phyloP scores from a whole-genome alignment of 2,888 invertebrate species.

The Lycaena phlaeas region DNA sequence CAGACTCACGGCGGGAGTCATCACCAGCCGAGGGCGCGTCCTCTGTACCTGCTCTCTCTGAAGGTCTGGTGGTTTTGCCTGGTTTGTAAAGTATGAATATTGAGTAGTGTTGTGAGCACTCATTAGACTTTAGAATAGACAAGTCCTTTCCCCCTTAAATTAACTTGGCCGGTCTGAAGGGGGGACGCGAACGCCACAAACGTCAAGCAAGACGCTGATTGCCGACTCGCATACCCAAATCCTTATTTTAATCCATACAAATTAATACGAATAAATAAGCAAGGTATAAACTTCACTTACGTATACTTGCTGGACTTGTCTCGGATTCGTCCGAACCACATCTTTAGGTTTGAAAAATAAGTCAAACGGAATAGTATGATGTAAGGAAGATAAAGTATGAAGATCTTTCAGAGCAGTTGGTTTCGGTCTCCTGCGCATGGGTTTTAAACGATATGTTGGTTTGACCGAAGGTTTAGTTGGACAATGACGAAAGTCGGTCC shows the following conservation, averaged over 20 bases:
- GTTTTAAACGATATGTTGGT: conserved; percentile 22
- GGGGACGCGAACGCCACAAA: too few species aligned
- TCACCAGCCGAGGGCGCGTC: conserved; percentile 24
- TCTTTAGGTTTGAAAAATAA: conserved; percentile 25
- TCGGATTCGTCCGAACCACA: conserved; percentile 26
- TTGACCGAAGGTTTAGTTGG: conserved; percentile 15
- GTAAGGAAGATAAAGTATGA: conserved; percentile 26
- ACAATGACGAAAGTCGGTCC: conserved; percentile 22
- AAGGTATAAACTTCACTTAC: too few species aligned
- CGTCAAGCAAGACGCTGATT: too few species aligned
- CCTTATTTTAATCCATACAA: too few species aligned
- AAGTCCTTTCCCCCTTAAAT: too few species aligned
- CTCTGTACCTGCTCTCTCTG: conserved; percentile 18
- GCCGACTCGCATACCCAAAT: too few species aligned
- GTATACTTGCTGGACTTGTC: conserved; percentile 21
- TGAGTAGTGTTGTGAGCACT: too few species aligned
- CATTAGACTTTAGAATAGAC: too few species aligned
- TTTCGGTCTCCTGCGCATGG: background rate
- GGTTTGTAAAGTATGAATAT: too few species aligned
- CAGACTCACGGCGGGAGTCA: conserved; percentile 33
- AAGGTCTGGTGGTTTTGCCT: conserved; percentile 23
- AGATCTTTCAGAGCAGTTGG: conserved; percentile 25
- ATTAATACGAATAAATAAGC: too few species aligned
- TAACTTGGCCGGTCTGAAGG: too few species aligned
- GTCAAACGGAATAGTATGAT: conserved; percentile 26